Percentiles rank a stretch among this genome's conserved stretches.
These are phyloP conservation scores for Caerostris extrusa DNA, from an alignment of 1,140 invertebrate genomes.

Conservation along the genomic window DNA sequence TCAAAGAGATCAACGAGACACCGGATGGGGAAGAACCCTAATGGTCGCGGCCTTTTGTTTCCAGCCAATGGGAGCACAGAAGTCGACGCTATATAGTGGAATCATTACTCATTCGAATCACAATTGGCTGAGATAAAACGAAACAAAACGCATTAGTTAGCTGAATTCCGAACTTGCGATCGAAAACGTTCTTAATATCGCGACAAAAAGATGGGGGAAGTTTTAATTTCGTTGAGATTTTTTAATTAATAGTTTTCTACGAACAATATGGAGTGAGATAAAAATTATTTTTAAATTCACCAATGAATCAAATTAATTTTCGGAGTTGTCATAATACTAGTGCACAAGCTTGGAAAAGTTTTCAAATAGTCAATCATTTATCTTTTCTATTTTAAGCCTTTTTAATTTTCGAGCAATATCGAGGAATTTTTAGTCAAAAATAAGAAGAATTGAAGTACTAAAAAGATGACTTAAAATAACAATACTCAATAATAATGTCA, in stretches of 20 bases:
- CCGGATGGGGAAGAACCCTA: constrained; percentile 62
- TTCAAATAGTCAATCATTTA: not conserved
- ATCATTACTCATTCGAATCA: constrained; percentile 57
- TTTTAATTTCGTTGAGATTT: constrained; percentile 15
- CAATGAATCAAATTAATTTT: not conserved
- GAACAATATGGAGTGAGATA: not conserved
- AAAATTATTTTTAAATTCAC: not conserved
- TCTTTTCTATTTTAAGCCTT: too few species aligned
- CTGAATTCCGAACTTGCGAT: constrained; percentile 5
- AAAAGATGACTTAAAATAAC: too few species aligned
- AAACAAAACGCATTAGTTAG: constrained; percentile 68
- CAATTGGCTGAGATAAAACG: constrained; percentile 23
- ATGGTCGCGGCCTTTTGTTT: constrained; percentile 55
- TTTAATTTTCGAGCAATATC: too few species aligned
- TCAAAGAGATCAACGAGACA: constrained; percentile 64
- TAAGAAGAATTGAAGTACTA: too few species aligned
- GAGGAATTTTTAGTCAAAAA: too few species aligned
- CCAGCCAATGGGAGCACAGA: constrained; percentile 38
- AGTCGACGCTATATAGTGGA: constrained; percentile 12
- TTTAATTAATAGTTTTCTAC: not conserved
- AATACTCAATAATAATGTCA: too few species aligned
- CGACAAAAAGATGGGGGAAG: not conserved
- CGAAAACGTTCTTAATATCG: not conserved
- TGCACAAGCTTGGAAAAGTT: not conserved
- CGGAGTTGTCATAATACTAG: not conserved